Conservation (phyloP, 2,888 invertebrate species). For the Ethmia dodecea region DNA sequence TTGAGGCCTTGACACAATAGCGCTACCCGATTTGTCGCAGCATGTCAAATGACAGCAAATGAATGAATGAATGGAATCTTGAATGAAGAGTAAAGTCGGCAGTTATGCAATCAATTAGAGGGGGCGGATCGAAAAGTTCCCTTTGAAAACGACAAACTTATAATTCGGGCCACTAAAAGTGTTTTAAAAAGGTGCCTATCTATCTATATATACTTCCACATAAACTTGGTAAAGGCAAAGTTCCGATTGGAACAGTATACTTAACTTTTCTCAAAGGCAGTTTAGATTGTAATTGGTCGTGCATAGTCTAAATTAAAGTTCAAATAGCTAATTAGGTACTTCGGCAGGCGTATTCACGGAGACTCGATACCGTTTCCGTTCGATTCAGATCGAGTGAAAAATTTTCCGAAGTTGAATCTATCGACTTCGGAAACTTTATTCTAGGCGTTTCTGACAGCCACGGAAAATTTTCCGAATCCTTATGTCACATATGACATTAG, state of each 20-base stretch:
- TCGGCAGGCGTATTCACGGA: no score
- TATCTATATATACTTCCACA: no score
- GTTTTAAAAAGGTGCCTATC: background rate
- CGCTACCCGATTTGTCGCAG: conserved; percentile 62
- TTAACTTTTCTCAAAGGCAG: background rate
- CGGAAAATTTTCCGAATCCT: no score
- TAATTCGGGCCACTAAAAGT: conserved; percentile 26
- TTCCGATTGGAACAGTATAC: no score
- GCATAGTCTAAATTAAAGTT: background rate
- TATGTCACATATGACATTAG: no score
- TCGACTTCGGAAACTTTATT: no score
- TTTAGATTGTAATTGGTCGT: background rate
- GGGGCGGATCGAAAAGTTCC: conserved; percentile 43
- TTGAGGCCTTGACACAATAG: conserved; percentile 14
- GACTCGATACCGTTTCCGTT: no score
- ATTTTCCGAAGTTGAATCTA: no score
- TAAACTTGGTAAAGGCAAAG: no score
- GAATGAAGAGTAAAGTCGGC: conserved; percentile 40
- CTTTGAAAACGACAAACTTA: conserved; percentile 28
- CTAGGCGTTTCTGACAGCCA: no score
- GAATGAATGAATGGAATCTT: conserved; percentile 38
- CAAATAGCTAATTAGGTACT: background rate
- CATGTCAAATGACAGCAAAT: conserved; percentile 57
- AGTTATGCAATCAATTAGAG: conserved; percentile 72
- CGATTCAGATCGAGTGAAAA: no score